Percentiles rank a stretch among this genome's conserved stretches.
Conservation (phyloP, 2,888 invertebrate species). For the Sacculina carcini region DNA sequence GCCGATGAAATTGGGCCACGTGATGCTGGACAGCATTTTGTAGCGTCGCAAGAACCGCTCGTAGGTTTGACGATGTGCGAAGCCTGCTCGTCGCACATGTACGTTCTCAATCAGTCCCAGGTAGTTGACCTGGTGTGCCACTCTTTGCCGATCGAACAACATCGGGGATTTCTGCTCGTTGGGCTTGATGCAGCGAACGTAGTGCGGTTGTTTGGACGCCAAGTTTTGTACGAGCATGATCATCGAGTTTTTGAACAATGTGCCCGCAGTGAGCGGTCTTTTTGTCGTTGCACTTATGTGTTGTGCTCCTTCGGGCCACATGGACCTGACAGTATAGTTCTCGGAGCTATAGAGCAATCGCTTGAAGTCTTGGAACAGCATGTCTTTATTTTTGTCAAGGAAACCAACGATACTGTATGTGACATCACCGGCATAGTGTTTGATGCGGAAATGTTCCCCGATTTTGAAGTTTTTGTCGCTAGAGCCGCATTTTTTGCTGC, state of each 20-base stretch:
- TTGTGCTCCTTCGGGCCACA: slow-evolving; percentile 94
- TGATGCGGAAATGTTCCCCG: slow-evolving; percentile 50
- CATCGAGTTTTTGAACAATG: slow-evolving; percentile 85
- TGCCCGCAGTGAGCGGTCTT: slow-evolving; percentile 76
- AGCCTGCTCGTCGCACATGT: slow-evolving; percentile 79
- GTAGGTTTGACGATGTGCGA: slow-evolving; percentile 83
- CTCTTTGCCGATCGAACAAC: slow-evolving; percentile 55
- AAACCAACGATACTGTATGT: slow-evolving; percentile 70
- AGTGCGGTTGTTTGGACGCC: slow-evolving; percentile 77
- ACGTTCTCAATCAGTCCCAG: slow-evolving; percentile 85
- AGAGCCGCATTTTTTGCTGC: slow-evolving; percentile 55
- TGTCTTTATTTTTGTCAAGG: slow-evolving; percentile 91
- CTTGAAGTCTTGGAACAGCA: slow-evolving; percentile 88
- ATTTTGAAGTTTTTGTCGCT: slow-evolving; percentile 53
- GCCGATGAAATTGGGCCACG: slow-evolving; percentile 84
- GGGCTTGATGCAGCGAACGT: slow-evolving; percentile 90
- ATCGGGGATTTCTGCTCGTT: slow-evolving; percentile 74
- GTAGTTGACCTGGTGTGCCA: slow-evolving; percentile 34
- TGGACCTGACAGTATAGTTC: slow-evolving; percentile 43
- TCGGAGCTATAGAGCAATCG: slow-evolving; percentile 58
- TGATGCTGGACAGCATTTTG: slow-evolving; percentile 83
- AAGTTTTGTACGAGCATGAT: slow-evolving; percentile 60
- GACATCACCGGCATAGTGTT: slow-evolving; percentile 92
- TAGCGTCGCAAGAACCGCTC: slow-evolving; percentile 75
- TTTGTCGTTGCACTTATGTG: slow-evolving; percentile 76